A percentile compares a stretch with the other conserved stretches of the same genome.
These are phyloP conservation scores for Indri indri DNA, from an alignment of 2,113 vertebrate genomes.

Conservation along the genomic window DNA sequence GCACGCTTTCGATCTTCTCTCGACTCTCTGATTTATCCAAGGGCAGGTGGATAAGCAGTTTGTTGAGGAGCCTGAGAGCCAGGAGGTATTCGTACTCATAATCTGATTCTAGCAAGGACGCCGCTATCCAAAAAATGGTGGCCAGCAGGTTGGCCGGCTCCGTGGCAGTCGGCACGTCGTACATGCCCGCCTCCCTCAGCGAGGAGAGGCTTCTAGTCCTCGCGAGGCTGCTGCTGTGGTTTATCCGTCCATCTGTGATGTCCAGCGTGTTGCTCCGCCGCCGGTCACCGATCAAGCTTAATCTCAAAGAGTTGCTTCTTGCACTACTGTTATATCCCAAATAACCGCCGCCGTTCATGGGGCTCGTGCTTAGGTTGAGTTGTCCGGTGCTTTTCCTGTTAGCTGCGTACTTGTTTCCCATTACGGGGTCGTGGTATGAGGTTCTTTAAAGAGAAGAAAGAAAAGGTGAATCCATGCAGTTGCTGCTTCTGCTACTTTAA, in stretches of 20 bases:
- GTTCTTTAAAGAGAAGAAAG: conserved; percentile 72
- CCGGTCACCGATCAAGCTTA: conserved; percentile 91
- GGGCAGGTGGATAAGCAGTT: conserved; percentile 95
- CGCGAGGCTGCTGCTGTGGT: conserved; percentile 92
- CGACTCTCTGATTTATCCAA: conserved; percentile 95
- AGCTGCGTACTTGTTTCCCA: conserved; percentile 95
- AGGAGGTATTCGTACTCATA: conserved; percentile 98
- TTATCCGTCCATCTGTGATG: conserved; percentile 92
- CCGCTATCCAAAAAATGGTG: conserved; percentile 97
- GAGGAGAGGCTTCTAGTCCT: conserved; percentile 97
- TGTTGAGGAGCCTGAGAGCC: conserved; percentile 96
- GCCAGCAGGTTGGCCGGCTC: conserved; percentile 97
- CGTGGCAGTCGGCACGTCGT: conserved; percentile 89
- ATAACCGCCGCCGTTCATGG: conserved; percentile 85
- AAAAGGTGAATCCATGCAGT: neutral
- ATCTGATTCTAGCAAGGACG: conserved; percentile 96
- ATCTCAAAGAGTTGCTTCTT: conserved; percentile 95
- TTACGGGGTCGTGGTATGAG: conserved; percentile 90
- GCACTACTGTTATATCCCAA: conserved; percentile 86
- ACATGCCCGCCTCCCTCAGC: conserved; percentile 89
- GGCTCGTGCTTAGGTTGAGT: conserved; percentile 93
- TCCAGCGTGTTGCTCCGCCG: conserved; percentile 97
- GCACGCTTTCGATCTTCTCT: conserved; percentile 94
- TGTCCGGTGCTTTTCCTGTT: conserved; percentile 99
- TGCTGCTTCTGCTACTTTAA: neutral